Evolutionary conservation across 2,797 vertebrate genomes (phyloP).

Genomic region (Holocentrus rufus): DNA sequence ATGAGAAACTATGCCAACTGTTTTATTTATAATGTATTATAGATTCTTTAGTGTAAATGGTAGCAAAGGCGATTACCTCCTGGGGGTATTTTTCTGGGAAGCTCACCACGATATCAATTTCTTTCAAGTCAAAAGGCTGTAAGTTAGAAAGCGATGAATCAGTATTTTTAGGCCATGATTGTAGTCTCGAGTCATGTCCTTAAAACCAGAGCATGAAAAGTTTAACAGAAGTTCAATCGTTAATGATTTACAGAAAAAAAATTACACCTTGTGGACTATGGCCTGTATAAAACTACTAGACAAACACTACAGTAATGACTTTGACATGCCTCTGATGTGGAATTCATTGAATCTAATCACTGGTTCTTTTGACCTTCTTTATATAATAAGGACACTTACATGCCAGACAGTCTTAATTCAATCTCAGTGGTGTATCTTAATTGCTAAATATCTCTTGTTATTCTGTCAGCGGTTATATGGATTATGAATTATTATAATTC

Average conservation of each 20-base stretch:
- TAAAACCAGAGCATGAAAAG: neutral
- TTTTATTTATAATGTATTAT: neutral
- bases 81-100: slow-evolving; percentile 85
- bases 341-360: neutral
- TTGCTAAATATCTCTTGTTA: neutral
- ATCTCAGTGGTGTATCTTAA: slow-evolving; percentile 14
- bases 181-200: neutral
- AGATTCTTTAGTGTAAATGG: neutral
- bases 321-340: neutral
- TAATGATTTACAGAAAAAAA: neutral
- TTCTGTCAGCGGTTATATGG: neutral
- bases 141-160: slow-evolving; percentile 45
- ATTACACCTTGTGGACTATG: slow-evolving; percentile 1
- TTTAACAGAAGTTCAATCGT: neutral
- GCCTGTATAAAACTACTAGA: neutral
- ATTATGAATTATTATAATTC: too few relatives aligned
- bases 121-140: slow-evolving; percentile 87
- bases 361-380: neutral
- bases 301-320: neutral
- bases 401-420: slow-evolving; percentile 16
- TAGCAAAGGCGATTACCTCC: slow-evolving; percentile 76
- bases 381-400: neutral
- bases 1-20: neutral
- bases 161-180: slow-evolving; percentile 10
- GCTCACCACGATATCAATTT: slow-evolving; percentile 85